A percentile compares a stretch with the other conserved stretches of the same genome.
Conservation (phyloP, 2,113 vertebrate genomes). For the Nothobranchius furzeri region DNA sequence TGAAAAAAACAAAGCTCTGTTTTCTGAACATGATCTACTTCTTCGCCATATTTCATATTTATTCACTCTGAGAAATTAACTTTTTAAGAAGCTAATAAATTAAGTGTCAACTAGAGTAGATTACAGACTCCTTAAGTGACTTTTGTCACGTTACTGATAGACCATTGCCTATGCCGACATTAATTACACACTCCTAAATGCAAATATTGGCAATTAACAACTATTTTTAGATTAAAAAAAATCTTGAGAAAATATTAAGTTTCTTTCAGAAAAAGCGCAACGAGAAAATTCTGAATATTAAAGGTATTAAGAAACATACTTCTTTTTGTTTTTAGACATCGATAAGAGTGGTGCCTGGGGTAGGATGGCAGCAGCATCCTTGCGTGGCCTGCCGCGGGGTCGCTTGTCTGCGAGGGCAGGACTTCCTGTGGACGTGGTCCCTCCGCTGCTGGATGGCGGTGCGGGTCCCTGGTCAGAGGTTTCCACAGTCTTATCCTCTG, state of each 20-base stretch:
- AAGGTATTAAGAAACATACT: constrained; percentile 79
- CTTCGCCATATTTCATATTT: background rate
- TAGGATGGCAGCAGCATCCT: constrained; percentile 86
- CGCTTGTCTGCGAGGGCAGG: constrained; percentile 93
- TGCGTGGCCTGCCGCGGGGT: constrained; percentile 95
- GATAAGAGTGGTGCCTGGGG: constrained; percentile 70
- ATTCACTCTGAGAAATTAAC: background rate
- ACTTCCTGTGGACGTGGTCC: constrained; percentile 88
- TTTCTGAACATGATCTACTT: background rate
- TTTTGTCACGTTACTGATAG: background rate
- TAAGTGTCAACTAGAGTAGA: too few species aligned
- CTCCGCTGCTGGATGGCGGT: constrained; percentile 84
- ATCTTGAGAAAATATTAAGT: too few species aligned
- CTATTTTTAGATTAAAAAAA: too few species aligned
- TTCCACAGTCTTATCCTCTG: constrained; percentile 94
- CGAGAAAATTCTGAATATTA: background rate
- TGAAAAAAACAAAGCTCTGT: too few species aligned
- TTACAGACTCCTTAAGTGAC: background rate
- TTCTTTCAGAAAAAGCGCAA: background rate
- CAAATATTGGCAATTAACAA: background rate
- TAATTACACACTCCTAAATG: background rate
- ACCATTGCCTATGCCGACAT: background rate
- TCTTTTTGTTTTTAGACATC: constrained; percentile 91
- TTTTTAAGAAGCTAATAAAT: background rate
- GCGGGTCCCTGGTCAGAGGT: constrained; percentile 87